These are phyloP conservation scores for Stenotaenia linearis DNA, from an alignment of 2,888 invertebrate species.

Conservation along the genomic window DNA sequence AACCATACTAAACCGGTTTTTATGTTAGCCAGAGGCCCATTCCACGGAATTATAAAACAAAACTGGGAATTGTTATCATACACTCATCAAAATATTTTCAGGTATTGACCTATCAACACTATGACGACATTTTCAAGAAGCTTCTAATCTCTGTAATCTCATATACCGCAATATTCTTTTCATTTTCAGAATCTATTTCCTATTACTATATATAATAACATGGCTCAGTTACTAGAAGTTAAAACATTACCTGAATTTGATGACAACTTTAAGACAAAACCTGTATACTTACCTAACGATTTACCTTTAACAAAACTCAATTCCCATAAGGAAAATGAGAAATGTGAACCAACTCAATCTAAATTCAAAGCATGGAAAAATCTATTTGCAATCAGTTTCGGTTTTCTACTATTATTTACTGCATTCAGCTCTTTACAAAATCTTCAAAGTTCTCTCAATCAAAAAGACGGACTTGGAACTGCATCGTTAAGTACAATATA, in stretches of 20 bases:
- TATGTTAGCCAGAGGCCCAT: not conserved
- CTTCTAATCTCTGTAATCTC: not conserved
- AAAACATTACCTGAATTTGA: not conserved
- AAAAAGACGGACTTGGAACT: slow-evolving; percentile 80
- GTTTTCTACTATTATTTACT: slow-evolving; percentile 37
- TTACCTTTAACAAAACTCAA: not conserved
- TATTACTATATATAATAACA: not conserved
- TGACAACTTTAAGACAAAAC: not conserved
- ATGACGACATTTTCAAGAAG: not conserved
- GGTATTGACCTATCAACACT: too few relatives aligned
- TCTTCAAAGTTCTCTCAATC: slow-evolving; percentile 75
- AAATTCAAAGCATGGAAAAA: slow-evolving; percentile 36
- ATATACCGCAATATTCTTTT: not conserved
- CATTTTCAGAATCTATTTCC: not conserved
- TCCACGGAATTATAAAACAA: not conserved
- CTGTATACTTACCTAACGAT: not conserved
- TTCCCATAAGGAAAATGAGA: not conserved
- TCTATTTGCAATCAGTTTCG: slow-evolving; percentile 36
- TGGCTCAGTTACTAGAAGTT: not conserved
- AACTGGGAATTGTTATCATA: not conserved
- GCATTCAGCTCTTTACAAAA: slow-evolving; percentile 37
- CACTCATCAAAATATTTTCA: not conserved
- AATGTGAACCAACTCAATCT: not conserved
- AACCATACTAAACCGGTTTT: not conserved
- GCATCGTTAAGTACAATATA: slow-evolving; percentile 86